These are phyloP conservation scores for Ctenopoma kingsleyae DNA, from an alignment of 2,797 vertebrate species.

Conservation along the genomic window DNA sequence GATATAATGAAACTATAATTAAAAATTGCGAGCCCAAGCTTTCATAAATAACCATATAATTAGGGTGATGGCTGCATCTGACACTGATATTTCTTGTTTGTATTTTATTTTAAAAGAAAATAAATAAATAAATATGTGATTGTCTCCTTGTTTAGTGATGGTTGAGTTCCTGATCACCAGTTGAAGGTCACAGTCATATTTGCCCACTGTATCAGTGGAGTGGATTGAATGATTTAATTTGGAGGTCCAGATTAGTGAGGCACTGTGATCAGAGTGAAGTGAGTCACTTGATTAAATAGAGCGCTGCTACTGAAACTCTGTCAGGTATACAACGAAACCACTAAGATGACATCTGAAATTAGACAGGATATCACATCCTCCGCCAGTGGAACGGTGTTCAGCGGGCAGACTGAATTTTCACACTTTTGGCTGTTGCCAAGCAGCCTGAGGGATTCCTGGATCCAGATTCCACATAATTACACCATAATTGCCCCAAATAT, in stretches of 20 bases:
- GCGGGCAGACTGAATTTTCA: conserved; percentile 8
- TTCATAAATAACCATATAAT: not conserved
- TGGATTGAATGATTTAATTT: conserved; percentile 34
- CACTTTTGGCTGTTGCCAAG: conserved; percentile 10
- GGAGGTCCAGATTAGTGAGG: conserved; percentile 26
- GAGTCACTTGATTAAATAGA: conserved; percentile 38
- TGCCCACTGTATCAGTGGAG: conserved; percentile 18
- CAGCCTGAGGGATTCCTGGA: conserved; percentile 11
- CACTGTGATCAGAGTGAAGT: conserved; percentile 29
- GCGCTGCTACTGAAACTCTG: conserved; percentile 11
- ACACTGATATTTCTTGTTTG: not conserved
- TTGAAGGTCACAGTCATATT: conserved; percentile 39
- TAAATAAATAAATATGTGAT: too few species aligned
- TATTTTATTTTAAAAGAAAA: not conserved
- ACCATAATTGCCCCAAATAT: not conserved
- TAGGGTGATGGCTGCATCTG: not conserved
- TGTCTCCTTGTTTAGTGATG: not conserved
- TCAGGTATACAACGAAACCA: conserved; percentile 14
- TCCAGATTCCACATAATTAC: conserved; percentile 7
- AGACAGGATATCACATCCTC: conserved; percentile 9
- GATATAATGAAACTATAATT: not conserved
- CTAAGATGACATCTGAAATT: conserved; percentile 26
- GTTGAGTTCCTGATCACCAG: conserved; percentile 4
- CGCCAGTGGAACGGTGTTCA: conserved; percentile 4
- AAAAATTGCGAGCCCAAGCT: not conserved